A percentile compares a stretch with the other conserved stretches of the same genome.
phyloP scores from a whole-genome alignment of 2,113 vertebrate genomes.

The Misgurnus anguillicaudatus region DNA sequence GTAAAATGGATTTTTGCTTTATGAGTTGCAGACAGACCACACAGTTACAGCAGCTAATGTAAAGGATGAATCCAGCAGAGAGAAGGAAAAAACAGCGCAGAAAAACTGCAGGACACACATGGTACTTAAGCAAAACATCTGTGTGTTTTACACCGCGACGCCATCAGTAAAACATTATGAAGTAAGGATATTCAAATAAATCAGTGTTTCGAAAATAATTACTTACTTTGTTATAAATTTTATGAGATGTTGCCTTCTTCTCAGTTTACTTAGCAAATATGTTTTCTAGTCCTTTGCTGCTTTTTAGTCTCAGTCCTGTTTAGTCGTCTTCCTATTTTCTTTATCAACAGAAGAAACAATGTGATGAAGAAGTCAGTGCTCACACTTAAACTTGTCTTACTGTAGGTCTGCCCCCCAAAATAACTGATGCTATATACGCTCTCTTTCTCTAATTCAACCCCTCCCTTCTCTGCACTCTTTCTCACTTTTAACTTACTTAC shows the following conservation, averaged over 20 bases:
- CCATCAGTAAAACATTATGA: neutral
- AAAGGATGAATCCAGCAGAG: neutral
- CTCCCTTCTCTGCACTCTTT: conserved; percentile 13
- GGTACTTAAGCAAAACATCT: neutral
- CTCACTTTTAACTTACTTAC: conserved; percentile 19
- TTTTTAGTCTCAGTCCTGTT: neutral
- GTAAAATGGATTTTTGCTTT: neutral
- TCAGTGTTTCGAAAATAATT: neutral
- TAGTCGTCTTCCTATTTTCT: neutral
- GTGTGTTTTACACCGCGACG: neutral
- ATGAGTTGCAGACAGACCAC: neutral
- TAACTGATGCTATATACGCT: conserved; percentile 12
- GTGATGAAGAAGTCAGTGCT: neutral
- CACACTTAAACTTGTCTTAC: conserved; percentile 41
- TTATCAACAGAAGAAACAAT: conserved; percentile 23
- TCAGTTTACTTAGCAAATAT: neutral
- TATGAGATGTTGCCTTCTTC: neutral
- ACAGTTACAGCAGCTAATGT: neutral
- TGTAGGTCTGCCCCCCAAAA: conserved; percentile 19
- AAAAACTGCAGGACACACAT: neutral
- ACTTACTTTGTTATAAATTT: neutral
- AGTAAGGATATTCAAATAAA: neutral
- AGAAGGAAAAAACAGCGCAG: neutral
- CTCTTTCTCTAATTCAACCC: conserved; percentile 10
- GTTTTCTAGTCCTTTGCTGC: neutral